Conservation (phyloP, 2,888 invertebrate genomes). For the Lycia hirtaria region DNA sequence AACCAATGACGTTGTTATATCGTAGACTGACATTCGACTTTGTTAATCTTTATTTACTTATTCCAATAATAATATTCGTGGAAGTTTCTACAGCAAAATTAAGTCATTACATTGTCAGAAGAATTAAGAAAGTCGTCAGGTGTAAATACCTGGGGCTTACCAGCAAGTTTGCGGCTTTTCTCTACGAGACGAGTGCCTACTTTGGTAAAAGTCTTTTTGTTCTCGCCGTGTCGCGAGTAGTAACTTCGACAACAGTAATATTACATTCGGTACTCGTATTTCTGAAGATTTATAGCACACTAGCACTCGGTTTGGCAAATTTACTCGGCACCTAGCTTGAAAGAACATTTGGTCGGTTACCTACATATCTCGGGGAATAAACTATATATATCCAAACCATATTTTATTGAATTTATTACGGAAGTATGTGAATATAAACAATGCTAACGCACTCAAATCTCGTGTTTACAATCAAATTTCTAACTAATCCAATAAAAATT, state of each 20-base stretch:
- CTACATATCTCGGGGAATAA: too few species aligned
- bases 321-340: too few species aligned
- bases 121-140: constrained; percentile 11
- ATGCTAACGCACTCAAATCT: too few species aligned
- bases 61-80: neutral
- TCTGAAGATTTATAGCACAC: constrained; percentile 32
- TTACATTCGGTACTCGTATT: constrained; percentile 37
- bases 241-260: constrained; percentile 41
- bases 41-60: neutral
- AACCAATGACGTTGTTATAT: too few species aligned
- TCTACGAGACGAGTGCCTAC: neutral
- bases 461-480: too few species aligned
- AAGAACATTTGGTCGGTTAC: too few species aligned
- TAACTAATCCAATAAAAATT: too few species aligned
- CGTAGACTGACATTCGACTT: too few species aligned
- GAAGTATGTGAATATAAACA: too few species aligned
- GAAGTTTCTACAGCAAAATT: neutral
- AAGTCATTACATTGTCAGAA: neutral
- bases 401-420: too few species aligned
- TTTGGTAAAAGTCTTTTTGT: constrained; percentile 43
- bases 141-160: constrained; percentile 36
- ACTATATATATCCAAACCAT: too few species aligned
- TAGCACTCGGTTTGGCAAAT: neutral
- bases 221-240: constrained; percentile 37
- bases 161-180: constrained; percentile 30